Base-by-base conservation (phyloP, 2,797 vertebrate species). In the Morus bassanus region DNA sequence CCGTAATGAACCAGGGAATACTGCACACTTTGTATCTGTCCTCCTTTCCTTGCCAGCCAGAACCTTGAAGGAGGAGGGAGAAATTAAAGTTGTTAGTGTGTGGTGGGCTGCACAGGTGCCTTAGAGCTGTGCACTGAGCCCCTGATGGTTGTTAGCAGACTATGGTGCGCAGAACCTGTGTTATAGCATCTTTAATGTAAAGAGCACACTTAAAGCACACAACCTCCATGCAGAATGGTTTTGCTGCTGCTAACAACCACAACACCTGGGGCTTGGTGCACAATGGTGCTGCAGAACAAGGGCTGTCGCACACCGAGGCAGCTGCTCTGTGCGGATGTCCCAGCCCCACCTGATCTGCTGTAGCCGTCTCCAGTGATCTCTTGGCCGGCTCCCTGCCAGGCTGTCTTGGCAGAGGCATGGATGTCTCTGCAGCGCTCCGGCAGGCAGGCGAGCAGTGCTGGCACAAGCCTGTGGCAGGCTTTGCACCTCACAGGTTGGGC, bases 201-300 rank as follows among this genome's bases (percentile, higher is more conserved):
- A 51, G 50, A 61, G 60, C 8, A 6, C 9, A 0, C 37, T 18
- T n/a, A n/a, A 33, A 94, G 63, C 39, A 51, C 83, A 35, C 31
- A 30, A 5, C 2, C 10, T 51, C 13, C 10, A 4, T 3, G 4
- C 21, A 24, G 27, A 56, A 35, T 0, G 0, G 15, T 60, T 18
- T 59, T 60, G 56, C 78, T 51, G 25, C 31, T 14, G 15, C 17
- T 37, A 18, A 45, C 18, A 8, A 5, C 77, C 11, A 0, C 4
- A 7, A 7, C 21, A 7, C 39, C 18, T 0, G 1, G 37, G 53
- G 56, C 37, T 76, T 0, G 0, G 43, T 0, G 2, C 39, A 6
- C 61, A 25, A 6, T 0, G 6, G 83, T 0, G 5, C 84, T 88
- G 94, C 51, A 2, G 70, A 69, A 10, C 1, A 5, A 18, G 35